These are phyloP conservation scores for Lucilia cuprina DNA, from an alignment of 1,140 invertebrate genomes.

Conservation along the genomic window DNA sequence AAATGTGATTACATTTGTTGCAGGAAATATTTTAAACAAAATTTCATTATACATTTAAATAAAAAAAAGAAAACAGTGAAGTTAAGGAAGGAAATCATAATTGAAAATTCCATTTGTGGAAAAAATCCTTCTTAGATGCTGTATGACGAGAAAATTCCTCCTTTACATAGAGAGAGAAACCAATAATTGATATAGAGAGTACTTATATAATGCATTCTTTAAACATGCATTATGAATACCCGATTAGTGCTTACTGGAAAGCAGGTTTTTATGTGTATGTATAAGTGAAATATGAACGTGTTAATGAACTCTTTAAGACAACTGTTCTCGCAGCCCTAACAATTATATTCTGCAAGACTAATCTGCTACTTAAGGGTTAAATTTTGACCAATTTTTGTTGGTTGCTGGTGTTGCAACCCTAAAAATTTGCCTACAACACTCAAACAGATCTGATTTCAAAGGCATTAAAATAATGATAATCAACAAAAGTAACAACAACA, in stretches of 20 bases:
- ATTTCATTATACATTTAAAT: not conserved
- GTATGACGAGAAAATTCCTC: no score
- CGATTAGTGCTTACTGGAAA: no score
- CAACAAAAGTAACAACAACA: not conserved
- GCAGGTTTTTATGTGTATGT: no score
- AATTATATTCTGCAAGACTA: not conserved
- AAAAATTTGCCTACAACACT: not conserved
- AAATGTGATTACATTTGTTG: not conserved
- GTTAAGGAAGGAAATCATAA: no score
- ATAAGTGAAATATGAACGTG: no score
- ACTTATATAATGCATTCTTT: no score
- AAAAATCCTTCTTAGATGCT: no score
- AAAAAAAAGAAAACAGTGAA: not conserved
- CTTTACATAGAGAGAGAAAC: no score
- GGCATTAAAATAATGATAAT: not conserved
- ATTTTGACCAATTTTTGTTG: conserved; percentile 3
- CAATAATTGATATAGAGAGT: no score
- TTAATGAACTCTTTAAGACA: no score
- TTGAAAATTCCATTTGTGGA: no score
- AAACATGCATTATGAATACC: no score
- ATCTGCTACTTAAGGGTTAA: not conserved
- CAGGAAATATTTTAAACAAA: not conserved
- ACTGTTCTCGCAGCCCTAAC: not conserved
- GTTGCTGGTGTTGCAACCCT: not conserved
- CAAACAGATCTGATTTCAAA: not conserved